Conservation (phyloP, 2,113 vertebrate genomes). For the Peucedramus taeniatus region DNA sequence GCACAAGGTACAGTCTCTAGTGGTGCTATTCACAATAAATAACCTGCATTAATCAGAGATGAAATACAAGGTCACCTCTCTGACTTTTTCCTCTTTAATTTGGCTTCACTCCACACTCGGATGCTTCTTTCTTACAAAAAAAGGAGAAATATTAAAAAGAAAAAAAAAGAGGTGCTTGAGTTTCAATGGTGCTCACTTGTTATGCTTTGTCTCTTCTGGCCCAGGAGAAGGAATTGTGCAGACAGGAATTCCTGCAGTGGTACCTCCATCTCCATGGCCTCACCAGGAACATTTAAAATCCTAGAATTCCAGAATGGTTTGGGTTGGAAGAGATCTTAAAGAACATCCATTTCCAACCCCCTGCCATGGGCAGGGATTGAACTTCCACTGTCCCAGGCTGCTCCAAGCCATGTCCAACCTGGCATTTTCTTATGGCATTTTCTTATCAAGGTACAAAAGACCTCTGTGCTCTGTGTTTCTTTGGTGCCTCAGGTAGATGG, state of each 20-base stretch:
- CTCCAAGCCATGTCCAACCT: background rate
- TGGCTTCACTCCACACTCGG: background rate
- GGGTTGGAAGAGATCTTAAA: background rate
- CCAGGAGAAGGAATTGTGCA: background rate
- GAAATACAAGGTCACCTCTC: background rate
- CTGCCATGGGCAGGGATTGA: background rate
- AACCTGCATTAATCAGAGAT: background rate
- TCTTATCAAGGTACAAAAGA: background rate
- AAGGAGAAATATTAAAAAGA: background rate
- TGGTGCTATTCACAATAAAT: background rate
- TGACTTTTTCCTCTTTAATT: background rate
- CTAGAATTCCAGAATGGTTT: background rate
- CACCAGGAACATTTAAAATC: background rate
- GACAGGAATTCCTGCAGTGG: background rate
- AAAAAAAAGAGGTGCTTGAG: background rate
- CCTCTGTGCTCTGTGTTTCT: background rate
- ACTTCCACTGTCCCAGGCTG: background rate
- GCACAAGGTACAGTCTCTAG: background rate
- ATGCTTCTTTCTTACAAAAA: background rate
- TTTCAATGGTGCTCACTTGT: background rate
- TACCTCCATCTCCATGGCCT: background rate
- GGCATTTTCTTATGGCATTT: background rate
- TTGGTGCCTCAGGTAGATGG: background rate
- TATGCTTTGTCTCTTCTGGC: background rate
- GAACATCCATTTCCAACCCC: background rate